Conservation (phyloP, 2,888 invertebrate genomes). For the Andrena hattorfiana region DNA sequence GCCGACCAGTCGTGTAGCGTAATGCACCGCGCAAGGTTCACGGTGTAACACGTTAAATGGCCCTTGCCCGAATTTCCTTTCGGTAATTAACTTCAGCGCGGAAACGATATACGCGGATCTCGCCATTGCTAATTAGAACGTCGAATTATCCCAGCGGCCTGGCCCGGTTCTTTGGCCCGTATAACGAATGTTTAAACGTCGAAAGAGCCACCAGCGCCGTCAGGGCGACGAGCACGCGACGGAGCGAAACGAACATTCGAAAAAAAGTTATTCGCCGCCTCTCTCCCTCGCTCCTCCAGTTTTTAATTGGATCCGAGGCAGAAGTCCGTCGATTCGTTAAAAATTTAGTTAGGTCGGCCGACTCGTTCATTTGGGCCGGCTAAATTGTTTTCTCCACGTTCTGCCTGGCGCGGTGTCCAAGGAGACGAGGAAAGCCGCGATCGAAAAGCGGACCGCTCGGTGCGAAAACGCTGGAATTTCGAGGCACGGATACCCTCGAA, state of each 20-base stretch:
- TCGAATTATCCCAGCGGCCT: slow-evolving; percentile 52
- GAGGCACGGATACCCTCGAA: neutral
- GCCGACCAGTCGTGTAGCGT: slow-evolving; percentile 61
- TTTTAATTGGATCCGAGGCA: slow-evolving; percentile 58
- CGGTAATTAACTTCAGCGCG: slow-evolving; percentile 70
- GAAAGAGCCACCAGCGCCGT: slow-evolving; percentile 24
- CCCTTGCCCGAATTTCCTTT: slow-evolving; percentile 70
- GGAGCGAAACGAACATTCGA: slow-evolving; percentile 53
- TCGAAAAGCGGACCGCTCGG: slow-evolving; percentile 8
- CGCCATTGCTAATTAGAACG: slow-evolving; percentile 62
- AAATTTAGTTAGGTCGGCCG: slow-evolving; percentile 58
- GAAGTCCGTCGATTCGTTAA: slow-evolving; percentile 60
- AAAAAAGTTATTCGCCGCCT: slow-evolving; percentile 41
- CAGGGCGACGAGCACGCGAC: slow-evolving; percentile 51
- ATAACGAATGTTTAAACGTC: slow-evolving; percentile 59
- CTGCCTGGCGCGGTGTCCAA: slow-evolving; percentile 8
- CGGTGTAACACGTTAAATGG: slow-evolving; percentile 70
- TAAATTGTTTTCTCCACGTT: slow-evolving; percentile 48
- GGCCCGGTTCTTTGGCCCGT: slow-evolving; percentile 53
- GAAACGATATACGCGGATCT: slow-evolving; percentile 66
- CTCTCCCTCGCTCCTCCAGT: neutral
- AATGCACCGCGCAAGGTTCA: slow-evolving; percentile 65
- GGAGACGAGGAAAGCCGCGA: slow-evolving; percentile 6
- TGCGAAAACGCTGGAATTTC: neutral
- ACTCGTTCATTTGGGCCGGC: slow-evolving; percentile 40